Base-by-base conservation (phyloP, 2,888 invertebrate genomes). In the Dysmachus trigonus region DNA sequence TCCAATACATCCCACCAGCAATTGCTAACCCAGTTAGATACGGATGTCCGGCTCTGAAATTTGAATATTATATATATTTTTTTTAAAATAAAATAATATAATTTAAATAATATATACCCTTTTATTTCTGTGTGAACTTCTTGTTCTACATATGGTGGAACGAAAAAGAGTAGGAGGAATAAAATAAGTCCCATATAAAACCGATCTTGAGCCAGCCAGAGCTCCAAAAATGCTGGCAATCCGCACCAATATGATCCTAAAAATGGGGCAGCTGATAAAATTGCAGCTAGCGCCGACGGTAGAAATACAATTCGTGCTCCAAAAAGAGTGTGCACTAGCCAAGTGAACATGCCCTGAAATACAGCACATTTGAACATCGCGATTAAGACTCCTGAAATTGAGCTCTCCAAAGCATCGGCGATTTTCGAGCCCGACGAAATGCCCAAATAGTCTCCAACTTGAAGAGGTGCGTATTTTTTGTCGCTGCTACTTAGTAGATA, bases 291-390 rank as follows among this genome's bases (percentile, higher is more conserved):
- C 0, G 91, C 91, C 90, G 98, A 96, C 0, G 99, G 99, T 88
- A 99, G 94, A 92, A 98, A 99, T 47, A 99, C 97, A 87, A 99
- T 97, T 92, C 98, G 97, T 3, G 96, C 97, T 86, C 97, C 97
- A 91, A 99, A 99, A 13, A 99, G 93, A 88, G 97, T 98, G 92
- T 99, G 99, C 83, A 98, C 96, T 87, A 99, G 94, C 98, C 99
- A 99, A 0, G 99, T 99, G 95, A 99, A 99, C 88, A 99, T 93
- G 0, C 99, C 99, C 91, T 99, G 99, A 93, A 99, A 99, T 0
- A 97, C 93, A 0, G 98, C 97, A 95, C 99, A 97, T 93, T 99
- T 99, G 89, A 98, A 96, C 2, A 99, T 98, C 0, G 99, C 98
- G 87, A 97, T 95, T 91, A 99, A 97, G 15, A 99, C 99, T 89